Percentiles rank a stretch among this genome's conserved stretches.
Conservation (phyloP, 92 coral and sea anemone genomes). For the Palythoa grandiflora region DNA sequence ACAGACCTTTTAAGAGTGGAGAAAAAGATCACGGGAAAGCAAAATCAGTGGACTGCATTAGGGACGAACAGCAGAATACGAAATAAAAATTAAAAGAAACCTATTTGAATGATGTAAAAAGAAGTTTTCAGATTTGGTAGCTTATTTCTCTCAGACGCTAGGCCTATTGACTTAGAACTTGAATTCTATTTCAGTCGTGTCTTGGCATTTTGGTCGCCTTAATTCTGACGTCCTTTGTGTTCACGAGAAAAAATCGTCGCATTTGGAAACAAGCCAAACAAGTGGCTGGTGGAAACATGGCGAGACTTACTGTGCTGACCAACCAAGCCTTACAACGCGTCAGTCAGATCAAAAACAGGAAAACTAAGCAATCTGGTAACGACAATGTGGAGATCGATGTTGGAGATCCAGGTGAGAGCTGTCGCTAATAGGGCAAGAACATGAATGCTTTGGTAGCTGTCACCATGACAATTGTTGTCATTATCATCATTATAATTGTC, state of each 20-base stretch:
- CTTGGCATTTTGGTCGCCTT: conserved; percentile 29
- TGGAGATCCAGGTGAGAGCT: conserved; percentile 11
- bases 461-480: no score
- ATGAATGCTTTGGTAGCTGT: no score
- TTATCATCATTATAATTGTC: no score
- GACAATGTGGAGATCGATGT: conserved; percentile 18
- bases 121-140: background rate
- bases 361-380: background rate
- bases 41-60: background rate
- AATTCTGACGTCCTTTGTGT: conserved; percentile 32
- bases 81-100: background rate
- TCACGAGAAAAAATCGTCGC: conserved; percentile 32
- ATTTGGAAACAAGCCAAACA: conserved; percentile 34
- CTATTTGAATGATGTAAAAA: background rate
- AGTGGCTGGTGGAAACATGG: conserved; percentile 27
- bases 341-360: background rate
- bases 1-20: background rate
- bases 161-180: background rate
- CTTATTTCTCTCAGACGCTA: no score
- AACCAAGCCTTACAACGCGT: background rate
- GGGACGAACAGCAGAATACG: background rate
- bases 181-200: conserved; percentile 25
- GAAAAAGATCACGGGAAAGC: background rate
- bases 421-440: no score
- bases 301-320: background rate